A percentile compares a stretch with the other conserved stretches of the same genome.
Evolutionary conservation across 2,888 invertebrate species (phyloP).

Genomic region (Apomyelois bistriatella): DNA sequence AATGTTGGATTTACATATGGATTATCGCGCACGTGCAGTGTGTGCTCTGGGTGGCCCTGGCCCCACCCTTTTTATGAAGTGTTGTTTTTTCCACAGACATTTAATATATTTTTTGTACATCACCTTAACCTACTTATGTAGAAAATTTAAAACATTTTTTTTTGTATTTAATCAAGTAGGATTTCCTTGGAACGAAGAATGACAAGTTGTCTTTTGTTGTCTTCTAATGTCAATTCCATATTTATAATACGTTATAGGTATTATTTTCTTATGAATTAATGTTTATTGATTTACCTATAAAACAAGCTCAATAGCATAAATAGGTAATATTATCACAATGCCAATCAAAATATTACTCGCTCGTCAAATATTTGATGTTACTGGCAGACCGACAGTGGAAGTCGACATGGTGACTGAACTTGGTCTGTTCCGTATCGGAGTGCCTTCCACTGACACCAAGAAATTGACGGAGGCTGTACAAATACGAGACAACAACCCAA

Average conservation of each 20-base stretch:
- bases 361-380: conserved; percentile 97
- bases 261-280: neutral
- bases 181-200: too few relatives aligned
- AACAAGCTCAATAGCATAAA: too few relatives aligned
- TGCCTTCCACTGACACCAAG: conserved; percentile 97
- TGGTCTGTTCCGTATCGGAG: conserved; percentile 94
- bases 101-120: neutral
- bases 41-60: too few relatives aligned
- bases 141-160: too few relatives aligned
- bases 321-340: conserved; percentile 85
- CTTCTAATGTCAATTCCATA: too few relatives aligned
- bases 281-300: too few relatives aligned
- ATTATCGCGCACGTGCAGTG: conserved; percentile 63
- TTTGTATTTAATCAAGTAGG: too few relatives aligned
- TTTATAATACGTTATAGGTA: neutral
- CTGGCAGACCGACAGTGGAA: conserved; percentile 98
- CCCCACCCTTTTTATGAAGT: neutral
- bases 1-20: conserved; percentile 67
- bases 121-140: neutral
- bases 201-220: too few relatives aligned
- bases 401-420: conserved; percentile 90
- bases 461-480: conserved; percentile 97
- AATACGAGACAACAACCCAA: conserved; percentile 92
- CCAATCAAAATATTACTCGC: conserved; percentile 94
- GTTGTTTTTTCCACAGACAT: neutral